These are phyloP conservation scores for Caenorhabditis angaria DNA, from an alignment of 2,888 invertebrate species.

Conservation along the genomic window DNA sequence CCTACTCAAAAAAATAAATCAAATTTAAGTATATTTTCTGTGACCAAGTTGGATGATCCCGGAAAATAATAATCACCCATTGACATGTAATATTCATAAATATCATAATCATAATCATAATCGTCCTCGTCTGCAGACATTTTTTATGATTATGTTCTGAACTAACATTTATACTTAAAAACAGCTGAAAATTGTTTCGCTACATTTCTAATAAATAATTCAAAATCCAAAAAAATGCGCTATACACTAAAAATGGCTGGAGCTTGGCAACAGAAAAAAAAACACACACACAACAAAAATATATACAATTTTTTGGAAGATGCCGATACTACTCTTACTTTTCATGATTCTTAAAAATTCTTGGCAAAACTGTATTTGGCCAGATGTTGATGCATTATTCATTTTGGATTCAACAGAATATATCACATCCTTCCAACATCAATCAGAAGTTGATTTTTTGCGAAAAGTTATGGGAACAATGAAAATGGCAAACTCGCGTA, in stretches of 20 bases:
- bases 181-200: too few species aligned
- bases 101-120: too few species aligned
- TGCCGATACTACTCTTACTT: background rate
- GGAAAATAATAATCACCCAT: too few species aligned
- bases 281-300: background rate
- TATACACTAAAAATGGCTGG: background rate
- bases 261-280: background rate
- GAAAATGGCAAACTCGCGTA: slow-evolving; percentile 26
- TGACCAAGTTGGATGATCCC: too few species aligned
- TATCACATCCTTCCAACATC: slow-evolving; percentile 56
- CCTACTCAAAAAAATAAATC: too few species aligned
- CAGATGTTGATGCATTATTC: slow-evolving; percentile 60
- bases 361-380: slow-evolving; percentile 57
- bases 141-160: too few species aligned
- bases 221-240: background rate
- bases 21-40: too few species aligned
- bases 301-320: background rate
- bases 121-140: too few species aligned
- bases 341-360: too few species aligned
- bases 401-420: slow-evolving; percentile 62
- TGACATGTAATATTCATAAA: too few species aligned
- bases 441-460: slow-evolving; percentile 47
- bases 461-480: slow-evolving; percentile 35
- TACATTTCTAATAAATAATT: background rate
- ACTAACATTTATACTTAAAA: too few species aligned